A percentile compares a stretch with the other conserved stretches of the same genome.
Evolutionary conservation across 2,888 invertebrate genomes (phyloP).

Genomic region (Lingula anatina): DNA sequence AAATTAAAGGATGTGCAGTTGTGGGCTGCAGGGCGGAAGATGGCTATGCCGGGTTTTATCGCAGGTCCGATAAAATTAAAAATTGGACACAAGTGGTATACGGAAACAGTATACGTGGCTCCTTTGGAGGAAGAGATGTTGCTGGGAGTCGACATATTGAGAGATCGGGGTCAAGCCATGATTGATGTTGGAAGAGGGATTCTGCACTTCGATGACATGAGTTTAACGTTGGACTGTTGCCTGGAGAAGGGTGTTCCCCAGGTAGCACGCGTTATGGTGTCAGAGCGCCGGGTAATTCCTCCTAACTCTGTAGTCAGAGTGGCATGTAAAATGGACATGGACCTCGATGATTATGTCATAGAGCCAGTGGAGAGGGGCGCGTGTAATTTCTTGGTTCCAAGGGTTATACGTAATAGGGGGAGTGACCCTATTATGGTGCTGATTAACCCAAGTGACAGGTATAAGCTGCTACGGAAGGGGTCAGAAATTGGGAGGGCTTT

Average conservation of each 20-base stretch:
- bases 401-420: constrained; percentile 2
- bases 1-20: constrained; percentile 7
- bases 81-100: constrained; percentile 1
- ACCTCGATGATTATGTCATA: constrained; percentile 6
- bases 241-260: background rate
- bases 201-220: background rate
- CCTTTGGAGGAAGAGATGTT: constrained; percentile 15
- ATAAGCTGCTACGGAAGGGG: constrained; percentile 2
- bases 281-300: constrained; percentile 5
- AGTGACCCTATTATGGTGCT: constrained; percentile 5
- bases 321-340: background rate
- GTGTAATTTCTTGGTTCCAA: constrained; percentile 5
- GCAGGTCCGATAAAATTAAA: constrained; percentile 9
- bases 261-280: constrained; percentile 3
- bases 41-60: constrained; percentile 8
- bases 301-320: constrained; percentile 8
- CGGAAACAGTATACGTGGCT: constrained; percentile 10
- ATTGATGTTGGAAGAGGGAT: constrained; percentile 4
- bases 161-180: background rate
- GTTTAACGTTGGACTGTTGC: background rate
- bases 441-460: constrained; percentile 5
- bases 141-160: constrained; percentile 11
- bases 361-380: constrained; percentile 7
- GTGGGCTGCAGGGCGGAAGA: constrained; percentile 10
- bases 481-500: constrained; percentile 6